Base-by-base conservation (phyloP, 35 echinoderm and acorn worm species). In the Patiria miniata region DNA sequence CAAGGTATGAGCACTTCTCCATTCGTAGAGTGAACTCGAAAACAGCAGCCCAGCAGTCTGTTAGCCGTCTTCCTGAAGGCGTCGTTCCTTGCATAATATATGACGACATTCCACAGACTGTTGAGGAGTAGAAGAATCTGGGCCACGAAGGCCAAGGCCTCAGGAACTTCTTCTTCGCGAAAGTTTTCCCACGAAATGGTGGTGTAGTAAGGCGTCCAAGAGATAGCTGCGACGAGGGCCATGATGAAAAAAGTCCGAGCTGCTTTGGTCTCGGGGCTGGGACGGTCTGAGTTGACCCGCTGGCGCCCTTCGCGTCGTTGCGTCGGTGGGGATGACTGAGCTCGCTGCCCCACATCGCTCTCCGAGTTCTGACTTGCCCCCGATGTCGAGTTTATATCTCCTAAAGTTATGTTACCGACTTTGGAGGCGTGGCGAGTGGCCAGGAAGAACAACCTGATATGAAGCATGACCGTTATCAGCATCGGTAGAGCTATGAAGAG, bases 31-130 rank as follows among this genome's bases (percentile, higher is more conserved):
- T 23, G 65, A 26, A 73, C 29, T 34, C 65, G 65, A 34, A 73
- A 73, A 30, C 65, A 73, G 8, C 65, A 34, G 8, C 65, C 65
- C 10, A 73, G 34, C 10, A 73, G 65, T 36, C 34, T 73, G 26
- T 73, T 73, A 5, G 65, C 23, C 10, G 65, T 73, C 29, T 73
- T 73, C 34, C 65, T 73, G 26, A 73, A 73, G 14, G 65, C 9
- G 65, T 73, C 65, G 16, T 73, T 73, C 34, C 65, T 73, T 7
- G 65, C 29, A 34, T 73, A 73, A 30, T 73, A 73, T 14, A 73
- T 73, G 65, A 73, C 8, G 65, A 73, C 65, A 73, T 73, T 73
- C 65, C 65, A 73, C 21, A 73, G 65, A 34, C 65, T 73, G 65
- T 73, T 73, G 19, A 73, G 65, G 65, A 73, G 65, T 30, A 73